Evolutionary conservation across 2,113 vertebrate genomes (phyloP).

Genomic region (Mesembrinibis cayennensis): DNA sequence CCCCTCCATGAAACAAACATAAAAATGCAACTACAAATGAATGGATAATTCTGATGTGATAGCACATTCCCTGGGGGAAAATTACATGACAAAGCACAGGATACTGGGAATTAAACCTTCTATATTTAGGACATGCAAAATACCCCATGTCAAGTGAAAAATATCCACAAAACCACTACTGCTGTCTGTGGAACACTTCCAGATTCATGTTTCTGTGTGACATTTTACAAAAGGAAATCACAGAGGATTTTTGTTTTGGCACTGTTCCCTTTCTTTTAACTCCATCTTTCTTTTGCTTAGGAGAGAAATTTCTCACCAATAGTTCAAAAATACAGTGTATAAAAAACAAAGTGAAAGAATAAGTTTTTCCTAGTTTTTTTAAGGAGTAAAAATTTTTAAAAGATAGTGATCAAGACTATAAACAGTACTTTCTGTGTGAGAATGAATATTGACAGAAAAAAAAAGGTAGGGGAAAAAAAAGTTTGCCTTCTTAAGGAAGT

Average conservation of each 20-base stretch:
- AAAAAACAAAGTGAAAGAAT: neutral
- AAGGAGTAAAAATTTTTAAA: slow-evolving; percentile 55
- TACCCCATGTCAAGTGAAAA: neutral
- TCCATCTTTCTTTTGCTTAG: slow-evolving; percentile 38
- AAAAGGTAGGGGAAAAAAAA: slow-evolving; percentile 37
- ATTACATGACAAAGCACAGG: neutral
- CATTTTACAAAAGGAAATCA: slow-evolving; percentile 48
- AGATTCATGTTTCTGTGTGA: slow-evolving; percentile 30
- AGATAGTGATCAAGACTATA: slow-evolving; percentile 40
- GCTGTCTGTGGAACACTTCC: neutral
- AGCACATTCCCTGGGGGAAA: neutral
- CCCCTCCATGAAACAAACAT: neutral
- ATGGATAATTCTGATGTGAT: neutral
- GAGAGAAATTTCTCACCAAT: slow-evolving; percentile 49
- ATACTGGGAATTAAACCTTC: neutral
- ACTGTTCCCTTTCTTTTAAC: slow-evolving; percentile 57
- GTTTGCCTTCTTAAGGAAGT: slow-evolving; percentile 68
- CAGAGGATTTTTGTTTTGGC: slow-evolving; percentile 23
- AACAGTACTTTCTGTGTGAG: slow-evolving; percentile 29
- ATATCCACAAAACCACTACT: neutral
- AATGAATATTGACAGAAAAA: slow-evolving; percentile 52
- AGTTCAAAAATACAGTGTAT: slow-evolving; percentile 4
- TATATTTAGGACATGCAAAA: neutral
- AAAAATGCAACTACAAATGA: neutral
- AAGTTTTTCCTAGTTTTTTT: slow-evolving; percentile 10